Evolutionary conservation across 2,113 vertebrate species (phyloP).

Genomic region (Cacatua alba): DNA sequence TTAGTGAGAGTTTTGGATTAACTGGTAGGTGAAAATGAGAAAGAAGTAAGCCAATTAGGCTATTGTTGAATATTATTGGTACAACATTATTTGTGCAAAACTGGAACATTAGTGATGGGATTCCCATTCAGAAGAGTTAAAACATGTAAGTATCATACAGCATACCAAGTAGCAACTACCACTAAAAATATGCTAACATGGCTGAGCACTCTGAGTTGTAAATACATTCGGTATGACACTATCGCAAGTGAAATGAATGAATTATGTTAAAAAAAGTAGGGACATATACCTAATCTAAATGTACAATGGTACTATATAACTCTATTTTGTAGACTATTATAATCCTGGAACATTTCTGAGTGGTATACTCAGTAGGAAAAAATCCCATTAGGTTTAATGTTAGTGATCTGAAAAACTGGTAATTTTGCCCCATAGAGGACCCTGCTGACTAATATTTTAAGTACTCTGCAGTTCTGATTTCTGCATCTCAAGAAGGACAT

Average conservation of each 20-base stretch:
- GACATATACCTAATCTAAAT: background rate
- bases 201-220: background rate
- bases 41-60: background rate
- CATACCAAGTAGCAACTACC: background rate
- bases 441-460: background rate
- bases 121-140: background rate
- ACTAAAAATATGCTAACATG: background rate
- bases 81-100: background rate
- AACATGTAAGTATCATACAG: background rate
- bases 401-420: rapidly evolving
- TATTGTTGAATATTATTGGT: background rate
- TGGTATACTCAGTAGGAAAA: background rate
- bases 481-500: background rate
- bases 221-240: background rate
- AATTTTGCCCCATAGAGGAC: background rate
- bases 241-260: background rate
- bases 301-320: background rate
- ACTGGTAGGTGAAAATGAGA: background rate
- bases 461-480: background rate
- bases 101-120: background rate
- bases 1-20: background rate
- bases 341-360: background rate
- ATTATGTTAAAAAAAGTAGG: background rate
- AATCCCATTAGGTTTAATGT: background rate
- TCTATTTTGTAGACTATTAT: background rate